Base-by-base conservation (phyloP, 2,888 invertebrate species). In the Ctena decussata region DNA sequence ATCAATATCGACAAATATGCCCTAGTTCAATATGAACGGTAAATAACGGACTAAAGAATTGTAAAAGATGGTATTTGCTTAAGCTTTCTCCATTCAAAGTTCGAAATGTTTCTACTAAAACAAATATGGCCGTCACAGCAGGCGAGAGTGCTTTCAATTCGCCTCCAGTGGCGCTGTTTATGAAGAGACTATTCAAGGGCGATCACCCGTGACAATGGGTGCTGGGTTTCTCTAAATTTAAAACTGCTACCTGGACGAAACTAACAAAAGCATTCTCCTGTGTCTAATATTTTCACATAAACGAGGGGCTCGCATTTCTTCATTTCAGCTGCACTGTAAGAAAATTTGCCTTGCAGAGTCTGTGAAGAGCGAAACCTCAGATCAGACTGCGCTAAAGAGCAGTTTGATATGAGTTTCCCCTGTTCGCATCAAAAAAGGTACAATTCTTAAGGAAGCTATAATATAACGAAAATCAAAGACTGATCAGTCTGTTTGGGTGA, bases 41-140 rank as follows among this genome's bases (percentile, higher is more conserved):
- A 86, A 84, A 86, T 57, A 86, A n/a, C 46, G 53, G 70, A 70
- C 60, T 41, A 35, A 21, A n/a, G 74, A 79, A 44, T 57, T 65
- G 46, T 57, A 46, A 70, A 77, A 71, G 37, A n/a, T 39, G 74
- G 24, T 86, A 60, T 86, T 86, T 84, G 76, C 86, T 76, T 78
- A 79, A 76, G 39, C 30, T 24, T 53, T 44, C 53, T 49, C 79
- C 78, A 81, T 69, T 77, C 24, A 71, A 32, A 74, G 76, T 71
- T 84, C 81, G 72, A 79, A 86, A 86, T 86, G 84, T 86, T 81
- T 84, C 86, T 44, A 79, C 82, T 86, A 86, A 86, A 86, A 86
- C 84, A 86, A 86, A 86, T 86, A 86, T 71, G 60, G 76, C 41
- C 21, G 49, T 49, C 83, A 6, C 86, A 77, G 86, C 86, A 70